Evolutionary conservation across 2,888 invertebrate genomes (phyloP), one percentile per base, ranked within the genome.

Genomic region (Brenthis daphne): DNA sequence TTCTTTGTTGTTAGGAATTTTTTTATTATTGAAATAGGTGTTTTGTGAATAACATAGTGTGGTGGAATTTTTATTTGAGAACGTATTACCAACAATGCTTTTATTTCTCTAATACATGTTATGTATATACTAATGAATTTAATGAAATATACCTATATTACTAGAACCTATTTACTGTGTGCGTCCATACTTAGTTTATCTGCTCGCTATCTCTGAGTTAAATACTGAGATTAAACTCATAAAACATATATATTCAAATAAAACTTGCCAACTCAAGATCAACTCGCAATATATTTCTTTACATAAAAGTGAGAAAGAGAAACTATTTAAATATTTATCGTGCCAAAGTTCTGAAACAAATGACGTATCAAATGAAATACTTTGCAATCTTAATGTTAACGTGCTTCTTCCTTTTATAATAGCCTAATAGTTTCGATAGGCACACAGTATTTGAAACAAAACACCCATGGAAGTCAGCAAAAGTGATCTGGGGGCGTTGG

Each of bases 181-280:
- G 56, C 53, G 48, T 57, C 50, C 13, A 33, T 60, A 66, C 54
- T 43, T 16, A 51, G 63, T 70, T 74, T 76, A 77, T 77, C 75
- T 76, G 37, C 37, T 51, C 57, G 67, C 74, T 75, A 78, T 75
- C 77, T 72, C 63, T 20, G 70, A 72, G 64, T 73, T 71, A 73
- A 74, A 72, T 72, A 70, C 69, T 51, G 64, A 69, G 74, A 78
- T 79, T 76, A 76, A 63, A 68, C 67, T 73, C 65, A 73, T 78
- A 73, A 74, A 76, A 74, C 67, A 63, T 73, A 76, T 69, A 74
- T 69, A 70, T 71, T 72, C 69, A 73, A 71, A 74, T 64, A 73
- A 70, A 72, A 57, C 65, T 71, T 74, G 73, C 57, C 72, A 64
- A 71, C 67, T 70, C 69, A 67, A 64, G 66, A 71, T 53, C 43